A percentile compares a stretch with the other conserved stretches of the same genome.
phyloP scores from a whole-genome alignment of 2,888 invertebrate genomes.

The Apotomis turbidana region DNA sequence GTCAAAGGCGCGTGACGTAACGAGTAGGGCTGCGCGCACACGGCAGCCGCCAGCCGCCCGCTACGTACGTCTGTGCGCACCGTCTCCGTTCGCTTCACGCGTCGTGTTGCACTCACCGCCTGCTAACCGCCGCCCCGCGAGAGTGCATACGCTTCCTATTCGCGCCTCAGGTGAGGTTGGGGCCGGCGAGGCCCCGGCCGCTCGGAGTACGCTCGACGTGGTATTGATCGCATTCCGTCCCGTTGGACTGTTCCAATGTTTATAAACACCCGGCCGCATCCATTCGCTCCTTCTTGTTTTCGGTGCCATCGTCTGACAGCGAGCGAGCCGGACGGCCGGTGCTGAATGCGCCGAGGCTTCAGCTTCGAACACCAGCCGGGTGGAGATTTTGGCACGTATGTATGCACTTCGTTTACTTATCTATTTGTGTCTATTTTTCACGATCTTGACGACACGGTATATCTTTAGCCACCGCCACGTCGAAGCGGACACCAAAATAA shows the following conservation, averaged over 20 bases:
- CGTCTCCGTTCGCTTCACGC: constrained; percentile 48
- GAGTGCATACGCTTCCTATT: constrained; percentile 56
- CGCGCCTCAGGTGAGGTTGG: constrained; percentile 69
- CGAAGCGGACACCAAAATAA: neutral
- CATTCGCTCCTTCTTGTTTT: constrained; percentile 70
- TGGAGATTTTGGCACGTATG: constrained; percentile 62
- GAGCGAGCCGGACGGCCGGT: constrained; percentile 59
- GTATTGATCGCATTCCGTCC: constrained; percentile 71
- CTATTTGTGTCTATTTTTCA: constrained; percentile 22
- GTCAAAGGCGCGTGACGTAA: constrained; percentile 76
- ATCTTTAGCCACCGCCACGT: constrained; percentile 5
- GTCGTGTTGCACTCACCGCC: constrained; percentile 55
- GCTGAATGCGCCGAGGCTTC: constrained; percentile 58
- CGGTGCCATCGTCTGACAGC: constrained; percentile 63
- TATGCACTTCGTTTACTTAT: constrained; percentile 24
- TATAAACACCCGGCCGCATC: constrained; percentile 80
- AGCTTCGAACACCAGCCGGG: constrained; percentile 57
- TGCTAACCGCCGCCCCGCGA: constrained; percentile 59
- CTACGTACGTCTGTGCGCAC: constrained; percentile 64
- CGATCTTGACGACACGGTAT: neutral
- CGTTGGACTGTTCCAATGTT: constrained; percentile 72
- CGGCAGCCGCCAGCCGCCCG: constrained; percentile 70
- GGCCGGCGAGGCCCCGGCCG: constrained; percentile 66
- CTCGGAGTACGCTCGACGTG: constrained; percentile 58
- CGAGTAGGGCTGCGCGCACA: constrained; percentile 70